Base-by-base conservation (phyloP, 2,797 vertebrate genomes). In the Simalia tracyae region DNA sequence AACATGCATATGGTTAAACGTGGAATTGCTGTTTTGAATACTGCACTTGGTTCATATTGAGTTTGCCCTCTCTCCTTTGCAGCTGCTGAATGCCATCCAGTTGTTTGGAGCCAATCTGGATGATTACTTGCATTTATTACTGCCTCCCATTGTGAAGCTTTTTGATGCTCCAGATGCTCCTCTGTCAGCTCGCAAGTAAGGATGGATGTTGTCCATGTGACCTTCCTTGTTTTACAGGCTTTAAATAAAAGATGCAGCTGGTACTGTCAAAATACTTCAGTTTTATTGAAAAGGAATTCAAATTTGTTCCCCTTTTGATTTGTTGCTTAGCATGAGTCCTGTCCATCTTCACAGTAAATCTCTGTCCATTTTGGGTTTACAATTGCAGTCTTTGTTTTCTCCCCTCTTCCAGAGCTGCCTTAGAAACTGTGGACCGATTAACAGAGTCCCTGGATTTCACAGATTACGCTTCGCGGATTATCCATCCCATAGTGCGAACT, bases 371-470 rank as follows among this genome's bases (percentile, higher is more conserved):
- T 0, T 14, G 1, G 4, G 0, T 19, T 24, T 90, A 12, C 92
- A 1, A 1, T 66, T 5, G n/a, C 46, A 87, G 94, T 84, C 11
- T 46, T 72, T 54, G 3, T 90, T 84, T 92, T 50, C 76, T 7
- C 19, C 4, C 14, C 1, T 22, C 10, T 24, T 92, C 42, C 87
- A 99, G 99, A 97, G 98, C 98, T 94, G 98, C 99, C 19, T 96
- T 99, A 93, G 99, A 99, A 96, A 99, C 99, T 0, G 98, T 99
- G 95, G 99, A 99, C 95, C 98, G 99, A 19, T 95, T 99, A 96
- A 99, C 99, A 0, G 99, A 99, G 95, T 99, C 99, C 68, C 96
- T 99, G 93, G 99, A 99, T 97, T 99, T 99, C 97, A 99, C 99
- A 0, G 99, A 99, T 96, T 99, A 99, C 0, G 99, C 99, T 0